Percentiles rank a stretch among this genome's conserved stretches.
Evolutionary conservation across 1,140 invertebrate genomes (phyloP).

Genomic region (Centruroides sculpturatus): DNA sequence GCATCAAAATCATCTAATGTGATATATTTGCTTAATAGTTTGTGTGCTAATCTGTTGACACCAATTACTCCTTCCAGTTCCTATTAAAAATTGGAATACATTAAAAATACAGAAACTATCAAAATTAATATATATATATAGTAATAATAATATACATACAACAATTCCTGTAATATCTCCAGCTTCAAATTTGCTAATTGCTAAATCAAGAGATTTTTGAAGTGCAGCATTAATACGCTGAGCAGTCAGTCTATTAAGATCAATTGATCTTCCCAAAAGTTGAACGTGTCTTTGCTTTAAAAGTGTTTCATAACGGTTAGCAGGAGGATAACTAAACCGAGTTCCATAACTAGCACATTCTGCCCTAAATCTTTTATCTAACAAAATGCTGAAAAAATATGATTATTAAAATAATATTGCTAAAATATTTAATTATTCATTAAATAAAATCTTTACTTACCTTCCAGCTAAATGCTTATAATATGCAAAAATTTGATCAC

Average conservation of each 20-base stretch:
- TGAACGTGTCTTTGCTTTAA: conserved; percentile 94
- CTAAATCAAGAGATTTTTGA: conserved; percentile 87
- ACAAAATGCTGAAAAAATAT: conserved; percentile 53
- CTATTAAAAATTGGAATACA: conserved; percentile 30
- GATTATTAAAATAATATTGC: neutral
- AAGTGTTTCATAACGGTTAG: conserved; percentile 88
- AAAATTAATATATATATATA: neutral
- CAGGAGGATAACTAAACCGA: conserved; percentile 62
- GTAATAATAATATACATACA: conserved; percentile 39
- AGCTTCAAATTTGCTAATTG: conserved; percentile 90
- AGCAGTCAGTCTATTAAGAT: conserved; percentile 89
- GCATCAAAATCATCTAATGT: conserved; percentile 91
- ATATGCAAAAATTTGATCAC: conserved; percentile 95
- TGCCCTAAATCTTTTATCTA: conserved; percentile 91
- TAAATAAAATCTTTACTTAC: neutral
- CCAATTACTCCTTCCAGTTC: conserved; percentile 86
- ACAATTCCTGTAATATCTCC: conserved; percentile 95
- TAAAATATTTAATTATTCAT: neutral
- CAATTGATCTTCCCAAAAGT: conserved; percentile 86
- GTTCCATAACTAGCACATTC: conserved; percentile 79
- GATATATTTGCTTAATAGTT: conserved; percentile 78
- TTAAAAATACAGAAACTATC: neutral
- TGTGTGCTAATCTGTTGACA: conserved; percentile 58
- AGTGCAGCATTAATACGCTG: conserved; percentile 92
- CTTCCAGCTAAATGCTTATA: conserved; percentile 94